Evolutionary conservation across 2,888 invertebrate genomes (phyloP).

Genomic region (Elysia crispata): DNA sequence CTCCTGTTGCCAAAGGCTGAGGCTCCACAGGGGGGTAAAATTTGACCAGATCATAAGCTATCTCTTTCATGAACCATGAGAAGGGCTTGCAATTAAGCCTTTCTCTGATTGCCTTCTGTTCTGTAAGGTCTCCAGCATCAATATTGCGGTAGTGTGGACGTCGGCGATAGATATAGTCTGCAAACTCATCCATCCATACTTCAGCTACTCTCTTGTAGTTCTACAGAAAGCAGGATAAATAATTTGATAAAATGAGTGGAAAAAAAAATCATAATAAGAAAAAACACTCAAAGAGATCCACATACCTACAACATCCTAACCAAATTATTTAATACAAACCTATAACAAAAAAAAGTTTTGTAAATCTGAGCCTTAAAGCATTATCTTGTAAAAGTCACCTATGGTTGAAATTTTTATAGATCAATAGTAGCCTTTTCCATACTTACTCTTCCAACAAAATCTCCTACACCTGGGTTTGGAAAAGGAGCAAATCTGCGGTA

Average conservation of each 20-base stretch:
- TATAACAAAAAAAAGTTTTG: not conserved
- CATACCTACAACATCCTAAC: not conserved
- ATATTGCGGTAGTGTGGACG: constrained; percentile 84
- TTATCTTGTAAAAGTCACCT: too few relatives aligned
- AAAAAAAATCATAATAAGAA: not conserved
- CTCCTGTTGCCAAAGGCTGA: constrained; percentile 88
- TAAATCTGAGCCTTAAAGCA: too few relatives aligned
- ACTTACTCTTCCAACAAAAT: constrained; percentile 85
- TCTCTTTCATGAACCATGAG: constrained; percentile 94
- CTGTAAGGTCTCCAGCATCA: constrained; percentile 89
- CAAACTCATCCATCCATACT: constrained; percentile 99
- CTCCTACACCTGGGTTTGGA: constrained; percentile 92
- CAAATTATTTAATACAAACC: not conserved
- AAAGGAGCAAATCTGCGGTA: constrained; percentile 83
- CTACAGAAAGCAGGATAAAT: constrained; percentile 76
- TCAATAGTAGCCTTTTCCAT: not conserved
- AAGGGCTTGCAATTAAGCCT: constrained; percentile 91
- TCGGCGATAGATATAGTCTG: constrained; percentile 88
- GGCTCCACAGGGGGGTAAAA: constrained; percentile 94
- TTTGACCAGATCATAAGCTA: constrained; percentile 92
- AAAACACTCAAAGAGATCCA: not conserved
- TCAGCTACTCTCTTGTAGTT: constrained; percentile 95
- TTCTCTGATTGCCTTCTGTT: constrained; percentile 87
- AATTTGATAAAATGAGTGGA: not conserved
- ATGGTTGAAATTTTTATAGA: too few relatives aligned